These are phyloP conservation scores for Otocyon megalotis DNA, from an alignment of 2,113 vertebrate species.

Conservation along the genomic window DNA sequence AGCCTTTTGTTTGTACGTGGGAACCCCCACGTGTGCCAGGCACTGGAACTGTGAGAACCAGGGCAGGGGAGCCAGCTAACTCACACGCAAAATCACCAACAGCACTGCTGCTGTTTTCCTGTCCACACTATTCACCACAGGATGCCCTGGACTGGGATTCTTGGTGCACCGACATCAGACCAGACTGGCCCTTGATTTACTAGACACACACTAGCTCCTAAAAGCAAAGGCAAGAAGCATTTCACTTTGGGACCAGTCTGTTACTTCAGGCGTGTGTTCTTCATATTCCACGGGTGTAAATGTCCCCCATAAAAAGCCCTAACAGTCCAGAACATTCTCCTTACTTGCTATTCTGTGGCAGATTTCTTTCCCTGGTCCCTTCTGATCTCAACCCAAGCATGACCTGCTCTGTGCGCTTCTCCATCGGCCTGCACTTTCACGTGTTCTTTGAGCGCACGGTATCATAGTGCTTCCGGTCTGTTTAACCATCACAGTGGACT, in stretches of 20 bases:
- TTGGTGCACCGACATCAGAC: neutral
- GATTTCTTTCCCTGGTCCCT: neutral
- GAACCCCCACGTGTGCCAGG: neutral
- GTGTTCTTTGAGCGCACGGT: fast-evolving
- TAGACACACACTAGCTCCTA: fast-evolving
- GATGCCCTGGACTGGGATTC: neutral
- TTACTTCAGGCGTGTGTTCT: neutral
- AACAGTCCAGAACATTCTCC: fast-evolving
- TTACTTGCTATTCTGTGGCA: neutral
- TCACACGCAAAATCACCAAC: neutral
- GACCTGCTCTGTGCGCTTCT: too few relatives aligned
- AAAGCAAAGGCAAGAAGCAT: neutral
- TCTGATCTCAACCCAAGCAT: neutral
- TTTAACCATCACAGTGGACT: fast-evolving
- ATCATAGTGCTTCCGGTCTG: fast-evolving
- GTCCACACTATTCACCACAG: fast-evolving
- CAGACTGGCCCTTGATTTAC: neutral
- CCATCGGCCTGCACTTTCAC: fast-evolving
- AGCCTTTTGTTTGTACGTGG: neutral
- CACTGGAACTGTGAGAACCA: neutral
- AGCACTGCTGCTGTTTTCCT: fast-evolving
- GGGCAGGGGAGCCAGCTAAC: neutral
- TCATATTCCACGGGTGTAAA: fast-evolving
- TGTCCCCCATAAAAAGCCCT: neutral
- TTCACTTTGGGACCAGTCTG: fast-evolving